Evolutionary conservation across 2,113 vertebrate genomes (phyloP), one percentile per base, ranked within the genome.

Genomic region (Chrysemys picta): DNA sequence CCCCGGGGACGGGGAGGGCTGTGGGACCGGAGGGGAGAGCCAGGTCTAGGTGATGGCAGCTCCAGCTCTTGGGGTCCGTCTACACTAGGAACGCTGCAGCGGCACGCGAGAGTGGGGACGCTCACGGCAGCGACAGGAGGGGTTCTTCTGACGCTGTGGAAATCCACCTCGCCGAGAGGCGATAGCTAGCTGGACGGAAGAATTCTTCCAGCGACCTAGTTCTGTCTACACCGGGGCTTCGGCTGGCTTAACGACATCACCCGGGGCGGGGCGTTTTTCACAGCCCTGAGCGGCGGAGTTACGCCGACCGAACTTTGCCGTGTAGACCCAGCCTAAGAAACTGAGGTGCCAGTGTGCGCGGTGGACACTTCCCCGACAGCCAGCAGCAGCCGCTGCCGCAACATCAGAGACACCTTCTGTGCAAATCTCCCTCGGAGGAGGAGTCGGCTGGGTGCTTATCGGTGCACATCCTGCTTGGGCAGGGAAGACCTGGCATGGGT

Each of bases 381-480:
- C 47, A 6, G 88, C 84, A 62, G 62, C 62, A 3, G 31, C 62
- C 7, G 25, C 25, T 27, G 56, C 56, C 25, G 10, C 24, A 25
- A 17, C 62, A 35, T 35, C 62, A 35, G 31, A 65, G 62, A 53
- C 95, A 59, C 92, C 93, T 89, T 10, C 1, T 93, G 84, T 0
- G 19, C 92, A 92, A 88, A 94, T 2, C 2, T 87, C 69, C 82
- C 1, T 0, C 76, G 76, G 56, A 45, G 3, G 35, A n/a, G 35
- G 19, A 21, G 8, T n/a, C n/a, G n/a, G 8, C 65, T 8, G 25
- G 62, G 47, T 25, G 81, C 72, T 97, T 96, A 94, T 91, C 88
- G 13, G 86, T 53, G 4, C 1, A 2, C 93, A 84, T 97, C 93
- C 95, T 87, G 95, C 92, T n/a, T 75, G 96, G 93, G 92, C 94